Evolutionary conservation across 1,140 invertebrate genomes (phyloP), one percentile per base, ranked within the genome.

Genomic region (Pissodes strobi): DNA sequence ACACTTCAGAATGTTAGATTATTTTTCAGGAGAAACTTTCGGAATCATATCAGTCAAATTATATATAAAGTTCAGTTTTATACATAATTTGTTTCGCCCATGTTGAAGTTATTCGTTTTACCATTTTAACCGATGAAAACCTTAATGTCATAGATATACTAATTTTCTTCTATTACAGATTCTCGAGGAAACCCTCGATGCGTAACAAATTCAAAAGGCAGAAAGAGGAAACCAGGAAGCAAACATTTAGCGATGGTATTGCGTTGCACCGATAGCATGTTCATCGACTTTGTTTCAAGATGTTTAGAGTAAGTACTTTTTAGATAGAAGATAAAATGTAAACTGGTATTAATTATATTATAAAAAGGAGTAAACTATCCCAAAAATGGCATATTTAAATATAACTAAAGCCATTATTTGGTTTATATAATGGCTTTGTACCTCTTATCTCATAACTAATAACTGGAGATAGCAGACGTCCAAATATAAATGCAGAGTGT

Each of bases 281-380:
- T 98, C 82, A 87, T 97, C 23, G 91, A 98, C 80, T 98, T 98
- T 79, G 87, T 99, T 73, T 89, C 90, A 61, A 85, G 89, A 76
- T 98, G 95, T 79, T 84, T 98, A 59, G 92, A 96, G 90, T 92
- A 79, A 90, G 89, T 88, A 71, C 49, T 48, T 57, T 1, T 22
- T 21, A n/a, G n/a, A n/a, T n/a, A n/a, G n/a, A 48, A 4, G 49
- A 41, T 27, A 6, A 13, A 10, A 1, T 30, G 9, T 49, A 22
- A 6, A 10, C n/a, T 21, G 9, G 13, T 52, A 4, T 23, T 21
- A 5, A 49, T 9, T 49, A 49, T 23, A 45, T 5, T 13, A 45
- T 15, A n/a, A n/a, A n/a, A n/a, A n/a, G n/a, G n/a, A n/a, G n/a
- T n/a, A n/a, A n/a, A n/a, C n/a, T n/a, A n/a, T n/a, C n/a, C n/a